A percentile compares a stretch with the other conserved stretches of the same genome.
Conservation (phyloP, 2,113 vertebrate genomes). For the Pollachius pollachius region DNA sequence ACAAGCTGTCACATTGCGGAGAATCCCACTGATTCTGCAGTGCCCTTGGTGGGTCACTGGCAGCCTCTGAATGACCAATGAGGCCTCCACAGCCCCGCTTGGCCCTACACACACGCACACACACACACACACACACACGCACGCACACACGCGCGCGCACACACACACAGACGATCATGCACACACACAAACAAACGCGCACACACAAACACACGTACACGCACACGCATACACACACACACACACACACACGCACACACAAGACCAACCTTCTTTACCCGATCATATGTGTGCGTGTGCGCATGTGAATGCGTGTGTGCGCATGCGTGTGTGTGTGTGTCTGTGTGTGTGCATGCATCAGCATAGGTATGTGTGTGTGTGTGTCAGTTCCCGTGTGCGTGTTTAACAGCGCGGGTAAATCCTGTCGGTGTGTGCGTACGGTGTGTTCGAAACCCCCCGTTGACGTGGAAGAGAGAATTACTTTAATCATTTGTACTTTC, state of each 20-base stretch:
- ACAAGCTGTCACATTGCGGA: slow-evolving; percentile 76
- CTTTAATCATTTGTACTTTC: no score
- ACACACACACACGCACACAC: no score
- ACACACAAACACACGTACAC: no score
- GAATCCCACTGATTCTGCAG: slow-evolving; percentile 72
- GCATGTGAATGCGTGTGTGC: not conserved
- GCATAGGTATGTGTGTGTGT: not conserved
- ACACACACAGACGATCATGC: no score
- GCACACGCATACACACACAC: no score
- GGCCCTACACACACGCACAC: slow-evolving; percentile 27
- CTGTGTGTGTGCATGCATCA: slow-evolving; percentile 4
- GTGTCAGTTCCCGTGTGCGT: not conserved
- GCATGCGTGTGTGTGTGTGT: not conserved
- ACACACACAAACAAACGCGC: no score
- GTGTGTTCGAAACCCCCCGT: no score
- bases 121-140: not conserved
- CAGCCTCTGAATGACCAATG: slow-evolving; percentile 64
- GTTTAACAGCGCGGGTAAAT: no score
- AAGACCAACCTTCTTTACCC: no score
- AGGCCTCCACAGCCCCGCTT: slow-evolving; percentile 58
- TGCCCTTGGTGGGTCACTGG: slow-evolving; percentile 71
- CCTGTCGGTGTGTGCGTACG: no score
- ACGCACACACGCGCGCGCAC: no score
- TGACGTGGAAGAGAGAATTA: no score
- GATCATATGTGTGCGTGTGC: not conserved